Evolutionary conservation across 2,888 invertebrate genomes (phyloP).

Genomic region (Cryptocephalus primarius): DNA sequence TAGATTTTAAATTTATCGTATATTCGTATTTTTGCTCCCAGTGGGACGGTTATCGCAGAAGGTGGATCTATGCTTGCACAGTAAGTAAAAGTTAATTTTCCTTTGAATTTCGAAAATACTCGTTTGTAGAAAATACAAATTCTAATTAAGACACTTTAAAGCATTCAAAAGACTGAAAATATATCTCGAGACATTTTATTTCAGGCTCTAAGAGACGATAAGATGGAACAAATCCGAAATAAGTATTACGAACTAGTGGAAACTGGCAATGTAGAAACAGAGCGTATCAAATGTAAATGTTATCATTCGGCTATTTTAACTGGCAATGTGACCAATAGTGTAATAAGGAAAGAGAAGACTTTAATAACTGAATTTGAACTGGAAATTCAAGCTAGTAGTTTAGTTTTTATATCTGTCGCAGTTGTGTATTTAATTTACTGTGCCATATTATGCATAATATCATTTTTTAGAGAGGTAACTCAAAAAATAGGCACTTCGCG

Average conservation of each 20-base stretch:
- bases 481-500: neutral
- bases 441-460: conserved; percentile 7
- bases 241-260: neutral
- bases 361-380: conserved; percentile 8
- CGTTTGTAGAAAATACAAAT: conserved; percentile 3
- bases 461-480: conserved; percentile 1
- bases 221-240: no score
- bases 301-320: conserved; percentile 11
- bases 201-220: conserved; percentile 5
- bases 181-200: conserved; percentile 1
- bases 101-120: neutral
- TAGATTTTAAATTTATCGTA: conserved; percentile 3
- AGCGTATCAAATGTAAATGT: conserved; percentile 15
- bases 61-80: neutral
- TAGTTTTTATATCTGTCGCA: conserved; percentile 15
- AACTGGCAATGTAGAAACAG: neutral
- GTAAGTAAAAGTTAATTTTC: neutral
- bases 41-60: neutral
- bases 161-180: no score
- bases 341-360: conserved; percentile 11
- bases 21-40: neutral
- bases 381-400: conserved; percentile 13
- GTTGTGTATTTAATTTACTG: conserved; percentile 14
- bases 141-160: no score
- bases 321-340: conserved; percentile 12